These are phyloP conservation scores for Clepsis dumicolana DNA, from an alignment of 2,888 invertebrate species.

Conservation along the genomic window DNA sequence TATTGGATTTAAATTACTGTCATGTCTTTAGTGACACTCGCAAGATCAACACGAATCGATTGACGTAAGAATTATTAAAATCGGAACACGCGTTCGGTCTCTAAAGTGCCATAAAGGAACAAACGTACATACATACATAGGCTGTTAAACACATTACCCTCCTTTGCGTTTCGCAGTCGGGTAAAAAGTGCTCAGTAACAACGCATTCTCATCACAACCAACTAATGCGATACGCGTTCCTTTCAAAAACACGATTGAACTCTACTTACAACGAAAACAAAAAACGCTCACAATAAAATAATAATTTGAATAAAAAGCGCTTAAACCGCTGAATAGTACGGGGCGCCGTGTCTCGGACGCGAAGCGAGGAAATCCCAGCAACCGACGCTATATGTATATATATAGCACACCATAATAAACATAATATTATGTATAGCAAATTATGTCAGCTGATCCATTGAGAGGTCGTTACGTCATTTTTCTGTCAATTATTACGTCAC, in stretches of 20 bases:
- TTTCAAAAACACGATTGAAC: neutral
- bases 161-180: too few relatives aligned
- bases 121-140: too few relatives aligned
- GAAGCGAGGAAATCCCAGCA: constrained; percentile 72
- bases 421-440: constrained; percentile 63
- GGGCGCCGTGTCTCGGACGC: constrained; percentile 67
- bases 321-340: constrained; percentile 41
- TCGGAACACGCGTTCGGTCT: too few relatives aligned
- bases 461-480: constrained; percentile 31
- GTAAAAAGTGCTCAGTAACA: neutral
- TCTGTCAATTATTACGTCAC: constrained; percentile 10
- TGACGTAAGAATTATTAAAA: too few relatives aligned
- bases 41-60: too few relatives aligned
- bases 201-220: neutral
- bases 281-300: neutral
- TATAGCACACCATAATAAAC: constrained; percentile 53
- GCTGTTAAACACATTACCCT: too few relatives aligned
- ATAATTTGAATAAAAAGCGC: constrained; percentile 41
- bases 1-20: too few relatives aligned
- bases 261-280: neutral
- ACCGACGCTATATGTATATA: constrained; percentile 47
- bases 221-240: neutral
- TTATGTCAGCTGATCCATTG: constrained; percentile 74
- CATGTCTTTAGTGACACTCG: too few relatives aligned
- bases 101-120: too few relatives aligned